phyloP scores from a whole-genome alignment of 2,888 invertebrate species.

The Aquatica leii region DNA sequence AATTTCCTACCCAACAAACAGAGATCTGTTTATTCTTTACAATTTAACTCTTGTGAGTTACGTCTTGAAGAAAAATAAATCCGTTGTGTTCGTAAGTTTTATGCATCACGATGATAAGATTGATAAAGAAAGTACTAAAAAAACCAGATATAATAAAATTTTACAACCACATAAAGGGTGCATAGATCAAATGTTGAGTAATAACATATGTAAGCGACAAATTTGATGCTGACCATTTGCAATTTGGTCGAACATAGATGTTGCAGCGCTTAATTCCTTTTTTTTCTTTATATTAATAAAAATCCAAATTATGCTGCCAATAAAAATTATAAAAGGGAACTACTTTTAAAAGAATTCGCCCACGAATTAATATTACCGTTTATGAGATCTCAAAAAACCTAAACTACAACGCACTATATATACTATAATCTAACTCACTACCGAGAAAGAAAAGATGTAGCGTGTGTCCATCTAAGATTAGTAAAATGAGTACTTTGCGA shows the following conservation, averaged over 20 bases:
- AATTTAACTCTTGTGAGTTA: not conserved
- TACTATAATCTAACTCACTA: not conserved
- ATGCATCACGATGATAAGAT: constrained; percentile 1
- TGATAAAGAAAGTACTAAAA: constrained; percentile 1
- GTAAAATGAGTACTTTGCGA: not conserved
- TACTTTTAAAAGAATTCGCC: not conserved
- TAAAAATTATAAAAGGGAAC: not conserved
- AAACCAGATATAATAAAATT: too few species aligned
- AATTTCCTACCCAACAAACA: too few species aligned
- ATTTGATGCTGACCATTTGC: too few species aligned
- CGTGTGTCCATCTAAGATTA: not conserved
- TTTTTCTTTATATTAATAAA: constrained; percentile 1
- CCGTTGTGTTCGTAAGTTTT: not conserved
- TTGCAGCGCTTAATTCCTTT: not conserved
- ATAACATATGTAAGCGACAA: too few species aligned
- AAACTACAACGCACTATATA: constrained; percentile 1
- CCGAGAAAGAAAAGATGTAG: not conserved
- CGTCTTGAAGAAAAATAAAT: not conserved
- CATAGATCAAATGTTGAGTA: not conserved
- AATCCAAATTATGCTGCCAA: not conserved
- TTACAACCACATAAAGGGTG: not conserved
- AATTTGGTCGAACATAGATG: not conserved
- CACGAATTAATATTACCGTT: constrained; percentile 3
- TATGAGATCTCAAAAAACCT: not conserved
- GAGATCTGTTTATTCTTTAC: too few species aligned